Evolutionary conservation across 2,113 vertebrate genomes (phyloP).

Genomic region (Lagopus muta): DNA sequence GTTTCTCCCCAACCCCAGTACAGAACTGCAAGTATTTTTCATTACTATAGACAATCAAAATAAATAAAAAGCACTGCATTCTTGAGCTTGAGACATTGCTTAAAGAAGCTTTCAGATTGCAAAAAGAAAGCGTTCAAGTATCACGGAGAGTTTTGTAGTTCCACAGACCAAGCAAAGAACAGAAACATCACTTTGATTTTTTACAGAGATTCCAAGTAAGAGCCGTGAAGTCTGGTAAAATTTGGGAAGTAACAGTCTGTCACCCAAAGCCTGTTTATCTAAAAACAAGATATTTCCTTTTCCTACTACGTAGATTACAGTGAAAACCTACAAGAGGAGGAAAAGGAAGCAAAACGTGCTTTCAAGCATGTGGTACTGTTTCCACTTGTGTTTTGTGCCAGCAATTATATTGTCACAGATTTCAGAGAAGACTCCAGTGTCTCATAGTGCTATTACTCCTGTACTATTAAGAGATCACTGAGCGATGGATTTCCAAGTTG

Average conservation of each 20-base stretch:
- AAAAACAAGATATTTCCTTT: not conserved
- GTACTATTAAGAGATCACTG: not conserved
- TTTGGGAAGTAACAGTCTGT: not conserved
- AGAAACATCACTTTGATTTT: not conserved
- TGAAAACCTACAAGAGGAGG: not conserved
- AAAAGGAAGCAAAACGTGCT: not conserved
- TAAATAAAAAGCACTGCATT: no score
- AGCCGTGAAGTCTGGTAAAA: not conserved
- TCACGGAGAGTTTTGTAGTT: not conserved
- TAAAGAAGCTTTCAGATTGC: not conserved
- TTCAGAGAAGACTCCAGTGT: not conserved
- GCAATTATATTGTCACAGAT: fast-evolving
- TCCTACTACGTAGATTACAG: fast-evolving
- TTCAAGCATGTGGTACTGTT: not conserved
- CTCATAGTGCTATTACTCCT: not conserved
- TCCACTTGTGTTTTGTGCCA: not conserved
- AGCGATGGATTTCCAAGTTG: not conserved
- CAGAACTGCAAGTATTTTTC: not conserved
- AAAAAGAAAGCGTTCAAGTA: not conserved
- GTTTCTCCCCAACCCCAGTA: no score
- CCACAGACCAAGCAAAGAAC: not conserved
- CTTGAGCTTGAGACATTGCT: not conserved
- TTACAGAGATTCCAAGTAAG: not conserved
- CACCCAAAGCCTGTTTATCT: not conserved
- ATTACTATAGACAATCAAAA: not conserved